These are phyloP conservation scores for Equus quagga DNA, from an alignment of 2,113 vertebrate genomes.

Conservation along the genomic window DNA sequence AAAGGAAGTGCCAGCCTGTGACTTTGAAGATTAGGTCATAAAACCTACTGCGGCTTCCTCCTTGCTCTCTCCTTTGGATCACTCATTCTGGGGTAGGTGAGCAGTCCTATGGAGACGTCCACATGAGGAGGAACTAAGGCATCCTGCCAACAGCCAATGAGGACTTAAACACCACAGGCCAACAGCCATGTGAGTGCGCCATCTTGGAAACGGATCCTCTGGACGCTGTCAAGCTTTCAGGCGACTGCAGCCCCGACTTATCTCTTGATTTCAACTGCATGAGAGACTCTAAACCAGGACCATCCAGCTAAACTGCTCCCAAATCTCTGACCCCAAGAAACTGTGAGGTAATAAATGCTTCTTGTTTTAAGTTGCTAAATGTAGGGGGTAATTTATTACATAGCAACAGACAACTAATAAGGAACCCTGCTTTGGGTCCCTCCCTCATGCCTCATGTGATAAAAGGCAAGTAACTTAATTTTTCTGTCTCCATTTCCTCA, in stretches of 20 bases:
- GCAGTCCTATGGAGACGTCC: background rate
- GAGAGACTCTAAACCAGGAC: background rate
- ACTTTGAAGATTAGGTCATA: background rate
- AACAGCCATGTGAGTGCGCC: accelerated
- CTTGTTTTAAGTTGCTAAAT: background rate
- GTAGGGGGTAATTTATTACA: background rate
- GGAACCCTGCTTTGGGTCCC: background rate
- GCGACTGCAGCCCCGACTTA: background rate
- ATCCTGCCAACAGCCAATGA: accelerated
- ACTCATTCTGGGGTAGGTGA: background rate
- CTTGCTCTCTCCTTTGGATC: background rate
- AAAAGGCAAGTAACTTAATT: background rate
- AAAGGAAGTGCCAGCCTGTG: background rate
- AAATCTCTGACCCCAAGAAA: background rate
- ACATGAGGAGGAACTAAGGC: background rate
- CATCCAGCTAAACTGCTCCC: background rate
- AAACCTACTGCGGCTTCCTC: background rate
- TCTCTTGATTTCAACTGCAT: background rate
- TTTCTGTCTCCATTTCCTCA: background rate
- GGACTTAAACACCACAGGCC: background rate
- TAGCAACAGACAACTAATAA: background rate
- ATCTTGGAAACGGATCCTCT: background rate
- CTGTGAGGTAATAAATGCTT: background rate
- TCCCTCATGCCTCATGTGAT: background rate
- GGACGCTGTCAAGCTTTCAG: background rate